Conservation (phyloP, 2,888 invertebrate species). For the Iselma pallidipennis region DNA sequence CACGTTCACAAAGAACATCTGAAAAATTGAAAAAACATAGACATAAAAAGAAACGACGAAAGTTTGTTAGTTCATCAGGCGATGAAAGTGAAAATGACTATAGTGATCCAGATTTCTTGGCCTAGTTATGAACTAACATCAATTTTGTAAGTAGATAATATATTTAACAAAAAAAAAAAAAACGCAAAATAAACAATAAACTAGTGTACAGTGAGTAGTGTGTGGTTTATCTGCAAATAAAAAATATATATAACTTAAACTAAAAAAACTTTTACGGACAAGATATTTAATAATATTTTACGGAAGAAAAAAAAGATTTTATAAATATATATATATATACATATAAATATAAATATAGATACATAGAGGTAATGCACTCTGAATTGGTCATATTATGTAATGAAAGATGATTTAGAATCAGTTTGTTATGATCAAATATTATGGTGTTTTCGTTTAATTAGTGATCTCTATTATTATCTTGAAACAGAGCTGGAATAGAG, state of each 20-base stretch:
- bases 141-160: neutral
- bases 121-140: constrained; percentile 43
- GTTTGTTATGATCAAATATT: neutral
- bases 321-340: neutral
- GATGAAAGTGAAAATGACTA: constrained; percentile 69
- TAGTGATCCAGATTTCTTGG: constrained; percentile 63
- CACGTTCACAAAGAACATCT: constrained; percentile 51
- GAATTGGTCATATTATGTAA: no score
- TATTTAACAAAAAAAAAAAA: neutral
- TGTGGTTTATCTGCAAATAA: constrained; percentile 30
- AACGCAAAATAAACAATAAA: constrained; percentile 27
- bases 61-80: constrained; percentile 60
- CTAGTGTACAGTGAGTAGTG: constrained; percentile 47
- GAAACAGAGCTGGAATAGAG: no score
- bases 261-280: no score
- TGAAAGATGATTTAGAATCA: neutral
- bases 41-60: constrained; percentile 62
- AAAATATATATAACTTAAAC: constrained; percentile 21
- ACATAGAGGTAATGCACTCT: neutral
- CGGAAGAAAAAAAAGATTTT: neutral
- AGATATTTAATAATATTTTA: neutral
- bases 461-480: neutral
- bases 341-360: neutral
- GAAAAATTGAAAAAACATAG: constrained; percentile 58
- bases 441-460: neutral